These are phyloP conservation scores for Orcinus orca DNA, from an alignment of 2,113 vertebrate genomes.

Conservation along the genomic window DNA sequence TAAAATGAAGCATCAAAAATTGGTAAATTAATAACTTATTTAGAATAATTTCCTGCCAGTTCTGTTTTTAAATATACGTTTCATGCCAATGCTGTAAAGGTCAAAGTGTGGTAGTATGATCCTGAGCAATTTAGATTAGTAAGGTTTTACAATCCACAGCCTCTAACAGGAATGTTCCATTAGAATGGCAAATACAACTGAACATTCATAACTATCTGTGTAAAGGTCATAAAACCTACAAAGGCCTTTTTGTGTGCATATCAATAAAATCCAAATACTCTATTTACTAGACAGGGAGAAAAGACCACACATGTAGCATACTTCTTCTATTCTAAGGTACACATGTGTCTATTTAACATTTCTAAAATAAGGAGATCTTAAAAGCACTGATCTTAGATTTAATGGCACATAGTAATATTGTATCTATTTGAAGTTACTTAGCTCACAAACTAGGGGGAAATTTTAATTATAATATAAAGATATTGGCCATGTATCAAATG, in stretches of 20 bases:
- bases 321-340: background rate
- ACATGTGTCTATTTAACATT: background rate
- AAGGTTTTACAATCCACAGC: background rate
- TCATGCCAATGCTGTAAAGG: background rate
- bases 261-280: conserved; percentile 31
- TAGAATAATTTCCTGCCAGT: background rate
- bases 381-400: background rate
- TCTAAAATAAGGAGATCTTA: background rate
- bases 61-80: conserved; percentile 39
- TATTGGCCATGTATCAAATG: background rate
- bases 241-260: background rate
- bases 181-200: background rate
- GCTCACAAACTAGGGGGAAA: background rate
- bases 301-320: background rate
- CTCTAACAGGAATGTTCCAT: background rate
- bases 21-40: background rate
- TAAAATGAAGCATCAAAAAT: background rate
- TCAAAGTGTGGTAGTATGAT: conserved; percentile 29
- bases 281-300: background rate
- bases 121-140: conserved; percentile 18
- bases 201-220: conserved; percentile 34
- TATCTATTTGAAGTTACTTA: background rate
- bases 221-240: conserved; percentile 2
- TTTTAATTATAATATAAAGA: background rate
- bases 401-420: background rate